These are phyloP conservation scores for Ctenoplectra terminalis DNA, from an alignment of 1,140 invertebrate genomes.

Conservation along the genomic window DNA sequence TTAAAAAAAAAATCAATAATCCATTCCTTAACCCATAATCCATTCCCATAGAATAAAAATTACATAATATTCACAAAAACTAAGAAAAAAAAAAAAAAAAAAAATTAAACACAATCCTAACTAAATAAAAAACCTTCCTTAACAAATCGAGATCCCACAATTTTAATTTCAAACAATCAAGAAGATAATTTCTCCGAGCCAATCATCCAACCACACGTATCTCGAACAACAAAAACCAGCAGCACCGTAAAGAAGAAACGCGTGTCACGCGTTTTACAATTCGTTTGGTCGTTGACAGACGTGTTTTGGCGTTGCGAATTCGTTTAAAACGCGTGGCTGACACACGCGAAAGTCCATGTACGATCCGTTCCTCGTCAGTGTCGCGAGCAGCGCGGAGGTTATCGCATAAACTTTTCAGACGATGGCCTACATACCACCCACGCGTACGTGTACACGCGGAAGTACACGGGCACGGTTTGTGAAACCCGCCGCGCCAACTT, in stretches of 20 bases:
- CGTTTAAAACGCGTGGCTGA: not conserved
- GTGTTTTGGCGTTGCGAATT: slow-evolving; percentile 14
- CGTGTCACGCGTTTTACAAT: not conserved
- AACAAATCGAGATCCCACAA: too few species aligned
- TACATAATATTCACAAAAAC: too few species aligned
- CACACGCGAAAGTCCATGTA: not conserved
- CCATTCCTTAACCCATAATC: too few species aligned
- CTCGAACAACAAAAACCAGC: not conserved
- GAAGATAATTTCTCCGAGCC: too few species aligned
- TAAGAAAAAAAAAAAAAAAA: too few species aligned
- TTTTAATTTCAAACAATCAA: too few species aligned
- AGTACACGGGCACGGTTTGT: slow-evolving; percentile 26
- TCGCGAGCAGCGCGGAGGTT: slow-evolving; percentile 48
- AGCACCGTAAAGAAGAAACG: not conserved
- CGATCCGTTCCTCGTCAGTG: slow-evolving; percentile 13
- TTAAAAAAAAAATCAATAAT: too few species aligned
- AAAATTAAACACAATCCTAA: too few species aligned
- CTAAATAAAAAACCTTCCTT: too few species aligned
- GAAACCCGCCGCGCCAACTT: slow-evolving; percentile 26
- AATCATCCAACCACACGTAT: not conserved
- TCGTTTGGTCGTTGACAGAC: not conserved
- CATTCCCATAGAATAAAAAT: too few species aligned
- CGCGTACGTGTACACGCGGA: slow-evolving; percentile 37
- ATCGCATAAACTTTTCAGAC: slow-evolving; percentile 72
- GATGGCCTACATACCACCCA: slow-evolving; percentile 69